Base-by-base conservation (phyloP, 2,888 invertebrate genomes). In the Thumatha senex region DNA sequence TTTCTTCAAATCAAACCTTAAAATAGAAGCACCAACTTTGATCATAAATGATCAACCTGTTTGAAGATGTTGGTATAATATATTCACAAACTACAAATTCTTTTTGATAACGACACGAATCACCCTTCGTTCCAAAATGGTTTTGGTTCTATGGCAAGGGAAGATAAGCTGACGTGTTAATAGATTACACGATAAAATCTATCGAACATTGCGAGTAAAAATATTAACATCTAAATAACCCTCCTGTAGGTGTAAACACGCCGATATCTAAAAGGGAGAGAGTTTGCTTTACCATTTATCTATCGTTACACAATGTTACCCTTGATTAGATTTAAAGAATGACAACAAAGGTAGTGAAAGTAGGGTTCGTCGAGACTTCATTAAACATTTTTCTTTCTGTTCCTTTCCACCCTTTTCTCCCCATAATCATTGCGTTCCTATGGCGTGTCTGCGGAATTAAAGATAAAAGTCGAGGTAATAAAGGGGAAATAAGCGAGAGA, bases 241-340 rank as follows among this genome's bases (percentile, higher is more conserved):
- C 48, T 40, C 45, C 41, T 48, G 10, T 30, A 40, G 41, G 42
- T 36, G 51, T 38, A 42, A 49, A 49, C 39, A 42, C 42, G 11
- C 34, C 58, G 44, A 44, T 36, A 33, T 33, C 42, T 42, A 38
- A 38, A 46, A 36, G 46, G 46, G 39, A 41, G 38, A 29, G 40
- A 43, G 29, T 34, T 48, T 12, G 34, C 42, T 59, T 64, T 61
- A 43, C 59, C 54, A 54, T 68, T 56, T 56, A 65, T 72, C 69
- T 67, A 62, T 63, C 67, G 63, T 68, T 61, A 67, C 55, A 67
- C 67, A 68, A 59, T 61, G 59, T 67, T 67, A 73, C 72, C 70
- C 70, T 74, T 82, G 84, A 85, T 84, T 82, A 76, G 71, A 74
- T 81, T 78, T 76, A 69, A 76, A 80, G 76, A 81, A 81, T 71